Percentiles rank a stretch among this genome's conserved stretches.
Conservation (phyloP, 2,113 vertebrate species). For the Camelus bactrianus region DNA sequence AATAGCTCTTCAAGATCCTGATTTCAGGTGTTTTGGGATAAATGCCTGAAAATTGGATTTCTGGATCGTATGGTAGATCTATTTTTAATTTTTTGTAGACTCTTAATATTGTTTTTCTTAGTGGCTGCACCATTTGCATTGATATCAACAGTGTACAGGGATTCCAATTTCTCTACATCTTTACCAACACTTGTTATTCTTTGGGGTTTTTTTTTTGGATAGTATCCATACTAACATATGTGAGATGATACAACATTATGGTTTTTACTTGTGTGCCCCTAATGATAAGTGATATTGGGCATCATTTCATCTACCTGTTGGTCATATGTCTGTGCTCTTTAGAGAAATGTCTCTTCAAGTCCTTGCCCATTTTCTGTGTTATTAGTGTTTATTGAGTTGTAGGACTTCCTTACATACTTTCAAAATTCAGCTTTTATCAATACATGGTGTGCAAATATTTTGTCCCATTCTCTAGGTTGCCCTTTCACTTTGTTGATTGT, state of each 20-base stretch:
- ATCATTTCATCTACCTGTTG: not conserved
- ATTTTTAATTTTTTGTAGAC: not conserved
- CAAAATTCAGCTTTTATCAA: not conserved
- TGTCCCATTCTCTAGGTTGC: no score
- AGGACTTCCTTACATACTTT: not conserved
- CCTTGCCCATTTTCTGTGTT: not conserved
- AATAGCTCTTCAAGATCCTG: not conserved
- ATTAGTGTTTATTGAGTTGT: not conserved
- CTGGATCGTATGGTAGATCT: not conserved
- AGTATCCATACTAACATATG: not conserved
- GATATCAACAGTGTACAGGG: no score
- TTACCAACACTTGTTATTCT: not conserved
- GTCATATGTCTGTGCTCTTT: not conserved
- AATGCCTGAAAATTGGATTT: not conserved
- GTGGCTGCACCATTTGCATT: not conserved
- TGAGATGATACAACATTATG: not conserved
- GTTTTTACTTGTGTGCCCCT: not conserved
- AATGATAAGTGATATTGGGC: not conserved
- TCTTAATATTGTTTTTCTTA: not conserved
- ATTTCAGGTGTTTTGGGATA: not conserved
- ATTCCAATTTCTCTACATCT: not conserved
- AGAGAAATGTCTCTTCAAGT: not conserved
- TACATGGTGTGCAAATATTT: not conserved
- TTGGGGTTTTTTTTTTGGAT: not conserved
- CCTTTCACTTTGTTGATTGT: no score